Conservation (phyloP, 2,113 vertebrate genomes). For the Lota lota region DNA sequence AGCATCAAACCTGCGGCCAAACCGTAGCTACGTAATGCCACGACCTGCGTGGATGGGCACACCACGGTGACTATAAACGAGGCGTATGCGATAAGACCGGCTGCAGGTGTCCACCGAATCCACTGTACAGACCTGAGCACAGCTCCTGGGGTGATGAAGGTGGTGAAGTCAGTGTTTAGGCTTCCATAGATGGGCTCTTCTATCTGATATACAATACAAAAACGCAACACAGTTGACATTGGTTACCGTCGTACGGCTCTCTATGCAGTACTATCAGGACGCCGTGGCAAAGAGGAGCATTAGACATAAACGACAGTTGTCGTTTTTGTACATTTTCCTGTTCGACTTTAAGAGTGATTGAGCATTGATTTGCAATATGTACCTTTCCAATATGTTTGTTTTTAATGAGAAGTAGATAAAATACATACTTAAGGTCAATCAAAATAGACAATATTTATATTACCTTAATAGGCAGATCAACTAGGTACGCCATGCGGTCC, state of each 20-base stretch:
- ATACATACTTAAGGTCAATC: no score
- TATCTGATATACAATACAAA: conserved; percentile 52
- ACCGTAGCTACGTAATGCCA: no score
- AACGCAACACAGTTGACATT: neutral
- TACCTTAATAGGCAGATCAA: conserved; percentile 70
- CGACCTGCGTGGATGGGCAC: no score
- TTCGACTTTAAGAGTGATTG: no score
- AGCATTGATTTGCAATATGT: neutral
- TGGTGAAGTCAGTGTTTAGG: conserved; percentile 73
- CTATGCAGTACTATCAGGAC: no score
- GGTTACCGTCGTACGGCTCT: no score
- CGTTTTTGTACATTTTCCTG: neutral
- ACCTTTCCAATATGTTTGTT: neutral
- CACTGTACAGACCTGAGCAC: conserved; percentile 70
- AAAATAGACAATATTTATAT: neutral
- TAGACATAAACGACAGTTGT: neutral
- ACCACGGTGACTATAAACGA: no score
- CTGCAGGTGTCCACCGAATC: neutral
- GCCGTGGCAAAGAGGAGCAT: no score
- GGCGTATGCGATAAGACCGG: neutral
- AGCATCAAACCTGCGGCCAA: no score
- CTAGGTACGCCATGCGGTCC: conserved; percentile 64
- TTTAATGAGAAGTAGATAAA: neutral
- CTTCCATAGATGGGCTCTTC: conserved; percentile 76
- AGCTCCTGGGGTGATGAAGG: conserved; percentile 75